A percentile compares a stretch with the other conserved stretches of the same genome.
phyloP scores from a whole-genome alignment of 2,113 vertebrate species.

The Etheostoma cragini region DNA sequence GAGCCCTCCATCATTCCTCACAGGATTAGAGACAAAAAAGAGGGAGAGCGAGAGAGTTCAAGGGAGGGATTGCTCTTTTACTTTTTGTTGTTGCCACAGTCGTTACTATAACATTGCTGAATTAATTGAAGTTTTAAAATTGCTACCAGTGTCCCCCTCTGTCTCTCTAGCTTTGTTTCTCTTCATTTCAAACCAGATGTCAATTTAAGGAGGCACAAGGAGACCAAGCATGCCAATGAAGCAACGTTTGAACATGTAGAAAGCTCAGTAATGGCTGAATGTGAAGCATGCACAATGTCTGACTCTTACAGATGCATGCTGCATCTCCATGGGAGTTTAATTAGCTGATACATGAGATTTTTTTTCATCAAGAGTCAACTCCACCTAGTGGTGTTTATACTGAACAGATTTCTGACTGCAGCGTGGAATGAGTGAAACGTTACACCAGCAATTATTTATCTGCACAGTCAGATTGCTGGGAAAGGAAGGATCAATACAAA shows the following conservation, averaged over 20 bases:
- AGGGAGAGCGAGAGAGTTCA: slow-evolving; percentile 42
- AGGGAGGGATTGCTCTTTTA: slow-evolving; percentile 46
- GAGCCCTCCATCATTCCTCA: slow-evolving; percentile 73
- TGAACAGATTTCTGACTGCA: slow-evolving; percentile 66
- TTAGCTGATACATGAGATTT: slow-evolving; percentile 64
- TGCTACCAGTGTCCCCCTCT: slow-evolving; percentile 38
- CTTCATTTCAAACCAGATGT: slow-evolving; percentile 50
- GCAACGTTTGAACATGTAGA: slow-evolving; percentile 18
- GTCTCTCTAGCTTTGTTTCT: slow-evolving; percentile 17
- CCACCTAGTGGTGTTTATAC: slow-evolving; percentile 82
- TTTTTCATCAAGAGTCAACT: slow-evolving; percentile 77
- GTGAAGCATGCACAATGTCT: slow-evolving; percentile 35
- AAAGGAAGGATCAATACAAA: slow-evolving; percentile 37
- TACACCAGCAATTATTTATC: slow-evolving; percentile 55
- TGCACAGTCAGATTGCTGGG: slow-evolving; percentile 16
- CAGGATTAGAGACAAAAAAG: slow-evolving; percentile 68
- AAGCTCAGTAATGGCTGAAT: slow-evolving; percentile 19
- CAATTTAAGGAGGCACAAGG: slow-evolving; percentile 8
- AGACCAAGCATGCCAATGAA: neutral
- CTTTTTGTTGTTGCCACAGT: slow-evolving; percentile 38
- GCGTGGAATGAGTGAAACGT: slow-evolving; percentile 53
- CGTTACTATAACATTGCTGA: slow-evolving; percentile 41
- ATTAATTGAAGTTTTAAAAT: slow-evolving; percentile 57
- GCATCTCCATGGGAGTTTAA: slow-evolving; percentile 64
- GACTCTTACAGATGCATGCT: slow-evolving; percentile 51